Percentiles rank a stretch among this genome's conserved stretches.
These are phyloP conservation scores for Pseudopipra pipra DNA, from an alignment of 2,113 vertebrate genomes.

Conservation along the genomic window DNA sequence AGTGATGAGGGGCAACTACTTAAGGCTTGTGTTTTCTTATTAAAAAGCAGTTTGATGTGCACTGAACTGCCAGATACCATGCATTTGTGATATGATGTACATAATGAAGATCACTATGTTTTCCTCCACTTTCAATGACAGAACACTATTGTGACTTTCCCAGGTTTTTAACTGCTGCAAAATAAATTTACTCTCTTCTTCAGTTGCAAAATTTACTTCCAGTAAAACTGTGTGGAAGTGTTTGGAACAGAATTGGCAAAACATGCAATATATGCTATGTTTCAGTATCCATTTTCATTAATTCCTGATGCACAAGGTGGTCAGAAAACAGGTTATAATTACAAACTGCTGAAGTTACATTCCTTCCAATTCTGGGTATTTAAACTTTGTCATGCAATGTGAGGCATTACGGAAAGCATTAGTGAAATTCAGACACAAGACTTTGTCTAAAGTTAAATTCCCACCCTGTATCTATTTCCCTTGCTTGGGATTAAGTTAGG, in stretches of 20 bases:
- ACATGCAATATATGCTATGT: background rate
- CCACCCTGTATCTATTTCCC: background rate
- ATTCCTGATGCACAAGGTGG: background rate
- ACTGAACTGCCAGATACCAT: background rate
- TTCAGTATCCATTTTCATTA: background rate
- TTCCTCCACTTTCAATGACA: background rate
- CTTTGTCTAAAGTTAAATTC: background rate
- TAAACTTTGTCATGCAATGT: background rate
- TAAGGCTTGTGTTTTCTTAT: background rate
- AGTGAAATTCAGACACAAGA: background rate
- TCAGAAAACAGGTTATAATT: background rate
- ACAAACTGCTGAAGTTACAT: background rate
- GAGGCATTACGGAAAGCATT: background rate
- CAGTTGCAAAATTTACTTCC: background rate
- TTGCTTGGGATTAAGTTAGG: background rate
- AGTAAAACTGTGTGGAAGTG: background rate
- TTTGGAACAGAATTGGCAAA: background rate
- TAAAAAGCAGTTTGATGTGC: background rate
- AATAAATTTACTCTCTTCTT: background rate
- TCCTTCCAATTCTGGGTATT: background rate
- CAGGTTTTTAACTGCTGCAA: background rate
- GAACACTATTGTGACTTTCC: background rate
- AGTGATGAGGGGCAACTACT: background rate
- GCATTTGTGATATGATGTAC: background rate
- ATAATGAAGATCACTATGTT: background rate